Conservation (phyloP, 2,113 vertebrate genomes). For the Python bivittatus region DNA sequence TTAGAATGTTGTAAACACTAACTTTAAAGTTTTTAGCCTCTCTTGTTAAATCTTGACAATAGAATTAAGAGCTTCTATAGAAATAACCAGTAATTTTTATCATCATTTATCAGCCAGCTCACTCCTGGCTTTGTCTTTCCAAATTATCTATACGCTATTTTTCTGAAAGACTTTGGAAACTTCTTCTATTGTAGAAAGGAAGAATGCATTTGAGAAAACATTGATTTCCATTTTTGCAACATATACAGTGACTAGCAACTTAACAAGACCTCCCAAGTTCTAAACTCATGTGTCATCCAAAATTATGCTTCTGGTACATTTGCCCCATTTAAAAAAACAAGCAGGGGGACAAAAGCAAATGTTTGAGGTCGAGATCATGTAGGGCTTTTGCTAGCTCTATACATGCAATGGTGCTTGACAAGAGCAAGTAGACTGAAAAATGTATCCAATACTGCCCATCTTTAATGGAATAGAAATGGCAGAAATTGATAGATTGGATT, state of each 20-base stretch:
- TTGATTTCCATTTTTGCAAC: not conserved
- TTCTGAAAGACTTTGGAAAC: not conserved
- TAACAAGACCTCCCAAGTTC: not conserved
- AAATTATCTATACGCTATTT: not conserved
- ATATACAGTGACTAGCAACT: not conserved
- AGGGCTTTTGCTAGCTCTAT: not conserved
- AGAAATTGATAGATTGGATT: not conserved
- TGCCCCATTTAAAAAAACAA: not conserved
- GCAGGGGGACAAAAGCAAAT: not conserved
- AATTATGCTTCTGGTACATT: not conserved
- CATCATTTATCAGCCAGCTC: not conserved
- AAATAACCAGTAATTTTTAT: not conserved
- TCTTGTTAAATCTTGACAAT: not conserved
- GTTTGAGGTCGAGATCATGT: conserved; percentile 10
- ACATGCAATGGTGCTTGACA: not conserved
- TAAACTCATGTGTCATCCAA: not conserved
- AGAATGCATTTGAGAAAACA: conserved; percentile 7
- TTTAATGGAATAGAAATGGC: not conserved
- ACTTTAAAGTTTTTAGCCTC: not conserved
- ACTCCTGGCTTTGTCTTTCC: not conserved
- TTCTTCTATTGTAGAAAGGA: not conserved
- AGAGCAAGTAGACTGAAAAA: not conserved
- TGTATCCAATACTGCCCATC: not conserved
- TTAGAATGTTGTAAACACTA: not conserved
- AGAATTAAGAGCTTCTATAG: not conserved